Evolutionary conservation across 2,797 vertebrate genomes (phyloP), one percentile per base, ranked within the genome.

Genomic region (Molossus alvarezi): DNA sequence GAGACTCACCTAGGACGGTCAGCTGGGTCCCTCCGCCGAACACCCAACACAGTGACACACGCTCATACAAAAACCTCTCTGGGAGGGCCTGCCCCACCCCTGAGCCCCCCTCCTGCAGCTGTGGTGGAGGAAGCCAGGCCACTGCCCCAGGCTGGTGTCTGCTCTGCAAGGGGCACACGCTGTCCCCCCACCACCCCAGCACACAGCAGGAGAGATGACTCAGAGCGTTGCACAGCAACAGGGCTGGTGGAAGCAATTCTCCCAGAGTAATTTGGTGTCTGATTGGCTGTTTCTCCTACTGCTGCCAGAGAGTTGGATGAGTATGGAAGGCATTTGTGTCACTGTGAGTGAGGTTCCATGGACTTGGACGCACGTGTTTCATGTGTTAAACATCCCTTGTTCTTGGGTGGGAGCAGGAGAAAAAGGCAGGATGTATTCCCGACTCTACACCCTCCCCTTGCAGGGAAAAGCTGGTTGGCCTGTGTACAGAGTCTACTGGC

Each of bases 171-270:
- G 21, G 20, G 25, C 5, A 29, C 0, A 1, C 4, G 23, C 9
- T 2, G 51, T 8, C 18, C 29, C 10, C 65, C 67, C 58, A 13
- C 20, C 27, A 4, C 12, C 8, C 1, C 9, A 37, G 21, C 29
- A 23, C 6, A 2, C 9, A 0, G 20, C 8, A 12, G 7, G 13
- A 13, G 1, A 25, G 20, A 6, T 20, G 88, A 20, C 13, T 27
- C 27, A 1, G 3, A 5, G 25, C 9, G 3, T 4, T 13, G 11
- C 1, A 6, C 29, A 3, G 64, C 15, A 3, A 2, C 15, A 65
- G 14, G 13, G 8, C n/a, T n/a, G 14, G 4, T n/a, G 29, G 29
- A 67, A 67, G 64, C 14, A 8, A 18, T 17, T 67, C 3, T n/a
- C 64, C 29, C 6, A 9, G 6, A 18, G 15, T 14, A 17, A 67